A percentile compares a stretch with the other conserved stretches of the same genome.
Evolutionary conservation across 1,140 invertebrate genomes (phyloP).

Genomic region (Nasonia giraulti): DNA sequence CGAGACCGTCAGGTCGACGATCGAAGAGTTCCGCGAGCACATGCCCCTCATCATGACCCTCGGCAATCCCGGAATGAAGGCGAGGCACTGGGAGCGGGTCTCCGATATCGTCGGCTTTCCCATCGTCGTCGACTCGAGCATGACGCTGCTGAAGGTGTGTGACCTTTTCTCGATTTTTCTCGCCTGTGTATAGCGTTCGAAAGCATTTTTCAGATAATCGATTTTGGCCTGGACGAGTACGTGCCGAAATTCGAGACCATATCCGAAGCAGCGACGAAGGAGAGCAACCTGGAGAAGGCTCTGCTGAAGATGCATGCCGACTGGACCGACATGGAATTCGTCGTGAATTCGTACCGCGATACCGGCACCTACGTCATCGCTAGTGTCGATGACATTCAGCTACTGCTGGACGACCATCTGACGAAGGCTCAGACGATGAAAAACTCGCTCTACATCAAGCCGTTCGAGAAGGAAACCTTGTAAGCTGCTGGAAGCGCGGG

Average conservation of each 20-base stretch:
- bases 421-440: slow-evolving; percentile 98
- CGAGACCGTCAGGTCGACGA: slow-evolving; percentile 79
- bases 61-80: slow-evolving; percentile 95
- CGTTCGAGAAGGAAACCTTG: slow-evolving; percentile 89
- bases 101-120: slow-evolving; percentile 96
- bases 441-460: slow-evolving; percentile 97
- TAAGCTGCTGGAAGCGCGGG: slow-evolving; percentile 68
- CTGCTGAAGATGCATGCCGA: slow-evolving; percentile 93
- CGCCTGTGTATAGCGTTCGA: not conserved
- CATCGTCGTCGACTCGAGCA: slow-evolving; percentile 88
- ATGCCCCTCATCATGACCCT: slow-evolving; percentile 93
- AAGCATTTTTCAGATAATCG: slow-evolving; percentile 79
- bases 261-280: slow-evolving; percentile 96
- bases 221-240: slow-evolving; percentile 93
- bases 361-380: slow-evolving; percentile 94
- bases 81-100: slow-evolving; percentile 96
- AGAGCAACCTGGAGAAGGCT: slow-evolving; percentile 93
- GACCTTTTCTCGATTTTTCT: not conserved
- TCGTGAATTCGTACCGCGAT: slow-evolving; percentile 86
- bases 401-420: slow-evolving; percentile 96
- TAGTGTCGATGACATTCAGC: slow-evolving; percentile 95
- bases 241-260: slow-evolving; percentile 93
- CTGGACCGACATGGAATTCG: slow-evolving; percentile 92
- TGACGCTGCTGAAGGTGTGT: slow-evolving; percentile 85
- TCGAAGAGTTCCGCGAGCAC: slow-evolving; percentile 93